Conservation (phyloP, 2,113 vertebrate species). For the Perccottus glenii region DNA sequence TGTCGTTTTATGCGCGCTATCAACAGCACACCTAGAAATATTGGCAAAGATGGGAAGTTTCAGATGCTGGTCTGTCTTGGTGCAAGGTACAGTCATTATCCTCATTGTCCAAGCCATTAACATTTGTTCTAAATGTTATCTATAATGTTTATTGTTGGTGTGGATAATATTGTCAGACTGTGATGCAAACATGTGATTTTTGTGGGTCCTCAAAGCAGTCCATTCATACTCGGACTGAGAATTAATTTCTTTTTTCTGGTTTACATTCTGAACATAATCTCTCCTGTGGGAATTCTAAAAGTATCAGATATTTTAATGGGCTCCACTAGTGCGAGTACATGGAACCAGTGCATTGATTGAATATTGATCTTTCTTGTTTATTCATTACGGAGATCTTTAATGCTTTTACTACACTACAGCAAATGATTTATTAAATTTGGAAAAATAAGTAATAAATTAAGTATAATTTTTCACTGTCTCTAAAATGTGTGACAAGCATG, state of each 20-base stretch:
- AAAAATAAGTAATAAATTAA: too few species aligned
- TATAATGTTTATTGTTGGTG: not conserved
- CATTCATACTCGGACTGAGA: not conserved
- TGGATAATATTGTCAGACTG: not conserved
- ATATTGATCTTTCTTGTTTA: not conserved
- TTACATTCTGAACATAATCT: conserved; percentile 14
- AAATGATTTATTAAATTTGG: too few species aligned
- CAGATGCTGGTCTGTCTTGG: conserved; percentile 98
- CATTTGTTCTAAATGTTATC: not conserved
- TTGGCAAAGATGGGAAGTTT: conserved; percentile 98
- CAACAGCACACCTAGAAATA: conserved; percentile 92
- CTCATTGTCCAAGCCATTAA: not conserved
- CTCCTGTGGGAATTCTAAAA: conserved; percentile 10
- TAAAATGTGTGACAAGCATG: too few species aligned
- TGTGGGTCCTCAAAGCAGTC: not conserved
- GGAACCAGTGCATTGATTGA: not conserved
- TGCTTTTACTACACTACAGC: too few species aligned
- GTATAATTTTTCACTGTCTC: too few species aligned
- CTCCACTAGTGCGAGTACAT: not conserved
- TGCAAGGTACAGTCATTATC: conserved; percentile 84
- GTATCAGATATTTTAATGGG: conserved; percentile 25
- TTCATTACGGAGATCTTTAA: too few species aligned
- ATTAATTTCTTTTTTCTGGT: not conserved
- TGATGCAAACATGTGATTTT: not conserved
- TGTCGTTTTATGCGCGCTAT: conserved; percentile 95